Conservation (phyloP, 2,113 vertebrate species). For the Empidonax traillii region DNA sequence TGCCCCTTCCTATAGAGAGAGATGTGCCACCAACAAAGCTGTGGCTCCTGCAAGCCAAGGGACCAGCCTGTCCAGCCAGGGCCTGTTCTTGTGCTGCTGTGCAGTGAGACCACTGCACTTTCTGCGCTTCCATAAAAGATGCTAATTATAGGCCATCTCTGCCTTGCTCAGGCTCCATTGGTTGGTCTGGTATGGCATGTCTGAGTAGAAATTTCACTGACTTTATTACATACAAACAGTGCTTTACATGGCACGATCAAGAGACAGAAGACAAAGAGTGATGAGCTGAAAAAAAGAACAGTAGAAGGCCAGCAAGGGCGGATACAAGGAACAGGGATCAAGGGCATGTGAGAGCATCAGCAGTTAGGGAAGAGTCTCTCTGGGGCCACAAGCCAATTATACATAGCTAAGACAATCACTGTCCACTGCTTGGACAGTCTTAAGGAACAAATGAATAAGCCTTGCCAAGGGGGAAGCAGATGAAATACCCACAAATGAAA, state of each 20-base stretch:
- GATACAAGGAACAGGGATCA: not conserved
- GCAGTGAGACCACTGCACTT: not conserved
- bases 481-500: not conserved
- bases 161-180: not conserved
- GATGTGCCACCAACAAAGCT: not conserved
- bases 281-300: not conserved
- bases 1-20: not conserved
- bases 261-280: not conserved
- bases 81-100: not conserved
- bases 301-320: not conserved
- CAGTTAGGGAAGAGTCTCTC: not conserved
- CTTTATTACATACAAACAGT: not conserved
- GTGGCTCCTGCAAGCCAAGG: not conserved
- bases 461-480: not conserved
- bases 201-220: not conserved
- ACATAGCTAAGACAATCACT: not conserved
- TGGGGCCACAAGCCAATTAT: not conserved
- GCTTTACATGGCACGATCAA: not conserved
- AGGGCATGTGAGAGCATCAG: not conserved
- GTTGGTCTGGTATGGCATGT: not conserved
- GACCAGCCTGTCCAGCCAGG: not conserved
- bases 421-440: not conserved
- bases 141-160: not conserved
- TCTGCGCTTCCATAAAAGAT: not conserved
- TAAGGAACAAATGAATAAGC: not conserved